Evolutionary conservation across 2,113 vertebrate species (phyloP), one percentile per base, ranked within the genome.

Genomic region (Hippocampus zosterae): DNA sequence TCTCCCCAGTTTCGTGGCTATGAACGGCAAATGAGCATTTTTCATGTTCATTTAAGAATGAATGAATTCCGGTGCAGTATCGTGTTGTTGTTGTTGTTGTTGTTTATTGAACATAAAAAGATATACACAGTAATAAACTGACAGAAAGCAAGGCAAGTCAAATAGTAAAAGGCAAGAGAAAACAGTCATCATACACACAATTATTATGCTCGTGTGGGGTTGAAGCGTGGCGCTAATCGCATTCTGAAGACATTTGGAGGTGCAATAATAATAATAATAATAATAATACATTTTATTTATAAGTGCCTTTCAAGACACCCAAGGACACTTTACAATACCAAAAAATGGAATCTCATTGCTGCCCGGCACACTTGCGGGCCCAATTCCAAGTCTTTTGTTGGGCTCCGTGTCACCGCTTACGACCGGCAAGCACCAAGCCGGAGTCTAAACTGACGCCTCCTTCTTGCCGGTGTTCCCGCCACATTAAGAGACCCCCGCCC

Each of bases 171-270:
- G 25, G 25, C 1, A 27, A 27, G 25, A 27, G 25, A 27, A 27
- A 27, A 27, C 25, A 27, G 25, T 27, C 25, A 27, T 27, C 25
- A 27, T 27, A 27, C 25, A 27, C 1, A 27, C 25, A 27, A 27
- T 27, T 27, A 27, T 27, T 27, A 27, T 27, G 25, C 2, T 27
- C 23, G 27, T 19, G 27, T 60, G 27, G 15, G 27, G 27, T 37
- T 60, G 27, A 60, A 33, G 10, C 23, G 57, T 60, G 1, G 27
- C 27, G 15, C 27, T 60, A 60, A 60, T 60, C 57, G 5, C 57
- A 60, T 60, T 29, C 16, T 37, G 57, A 60, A 25, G 63, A 65
- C 23, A 65, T 65, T 44, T 65, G 18, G 42, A 27, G 23, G 63
- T 48, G 63, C 42, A n/a, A n/a, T n/a, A n/a, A n/a, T n/a, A n/a